These are phyloP conservation scores for Hipposideros larvatus DNA, from an alignment of 2,797 vertebrate species.

Conservation along the genomic window DNA sequence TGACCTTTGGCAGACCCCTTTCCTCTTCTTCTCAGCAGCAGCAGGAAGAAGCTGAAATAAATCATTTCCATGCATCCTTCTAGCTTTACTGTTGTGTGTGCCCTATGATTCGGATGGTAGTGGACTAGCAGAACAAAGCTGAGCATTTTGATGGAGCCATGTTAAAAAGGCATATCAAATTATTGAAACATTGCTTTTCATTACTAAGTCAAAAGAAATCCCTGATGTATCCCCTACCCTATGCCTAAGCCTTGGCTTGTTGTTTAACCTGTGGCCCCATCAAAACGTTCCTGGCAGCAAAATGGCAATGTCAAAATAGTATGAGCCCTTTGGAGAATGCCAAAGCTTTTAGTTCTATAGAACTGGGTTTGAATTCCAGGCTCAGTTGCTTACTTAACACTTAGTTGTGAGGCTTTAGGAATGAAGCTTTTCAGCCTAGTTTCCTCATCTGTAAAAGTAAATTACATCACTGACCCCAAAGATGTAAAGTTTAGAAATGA, in stretches of 20 bases:
- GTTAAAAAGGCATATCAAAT: slow-evolving; percentile 37
- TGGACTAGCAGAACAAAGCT: neutral
- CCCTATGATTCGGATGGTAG: neutral
- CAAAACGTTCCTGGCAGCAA: neutral
- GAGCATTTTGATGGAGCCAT: neutral
- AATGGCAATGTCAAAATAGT: neutral
- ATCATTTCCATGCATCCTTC: neutral
- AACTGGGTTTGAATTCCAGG: slow-evolving; percentile 18
- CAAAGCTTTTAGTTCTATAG: neutral
- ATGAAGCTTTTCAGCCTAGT: neutral
- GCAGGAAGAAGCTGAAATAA: slow-evolving; percentile 25
- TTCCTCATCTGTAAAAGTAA: slow-evolving; percentile 29
- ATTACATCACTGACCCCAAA: neutral
- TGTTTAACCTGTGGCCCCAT: neutral
- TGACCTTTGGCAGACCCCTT: neutral
- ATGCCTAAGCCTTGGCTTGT: neutral
- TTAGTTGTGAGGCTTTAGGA: neutral
- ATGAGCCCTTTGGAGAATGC: neutral
- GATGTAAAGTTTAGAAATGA: slow-evolving; percentile 14
- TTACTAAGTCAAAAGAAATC: slow-evolving; percentile 23
- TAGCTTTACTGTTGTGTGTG: neutral
- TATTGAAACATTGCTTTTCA: slow-evolving; percentile 4
- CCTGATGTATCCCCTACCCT: neutral
- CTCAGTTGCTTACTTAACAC: neutral
- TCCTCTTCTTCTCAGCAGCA: slow-evolving; percentile 6